These are phyloP conservation scores for Drosophila melanica DNA, from an alignment of 1,140 invertebrate genomes.

Conservation along the genomic window DNA sequence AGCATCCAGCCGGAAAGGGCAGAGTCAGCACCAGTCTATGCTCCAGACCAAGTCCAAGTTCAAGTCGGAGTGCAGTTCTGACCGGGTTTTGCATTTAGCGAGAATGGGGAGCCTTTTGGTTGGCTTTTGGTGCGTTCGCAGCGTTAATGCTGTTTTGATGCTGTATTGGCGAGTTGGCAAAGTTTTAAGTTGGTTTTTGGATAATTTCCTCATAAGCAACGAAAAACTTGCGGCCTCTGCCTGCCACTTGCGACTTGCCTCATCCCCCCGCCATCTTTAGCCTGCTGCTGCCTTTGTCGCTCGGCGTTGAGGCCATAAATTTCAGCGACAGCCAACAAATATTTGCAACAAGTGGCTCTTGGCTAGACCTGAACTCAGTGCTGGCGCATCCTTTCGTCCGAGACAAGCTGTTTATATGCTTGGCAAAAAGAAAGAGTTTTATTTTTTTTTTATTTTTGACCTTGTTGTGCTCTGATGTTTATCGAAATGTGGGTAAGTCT, in stretches of 20 bases:
- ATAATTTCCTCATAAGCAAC: constrained; percentile 61
- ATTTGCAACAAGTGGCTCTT: constrained; percentile 81
- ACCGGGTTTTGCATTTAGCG: neutral
- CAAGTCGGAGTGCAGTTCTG: constrained; percentile 34
- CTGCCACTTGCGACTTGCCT: constrained; percentile 13
- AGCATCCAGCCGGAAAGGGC: neutral
- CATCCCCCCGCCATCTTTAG: constrained; percentile 17
- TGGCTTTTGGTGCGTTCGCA: neutral
- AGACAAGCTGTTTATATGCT: neutral
- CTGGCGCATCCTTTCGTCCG: constrained; percentile 20
- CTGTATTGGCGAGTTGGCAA: constrained; percentile 54
- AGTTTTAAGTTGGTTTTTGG: constrained; percentile 42
- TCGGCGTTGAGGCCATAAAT: constrained; percentile 75
- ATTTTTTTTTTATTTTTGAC: constrained; percentile 30
- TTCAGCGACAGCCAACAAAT: constrained; percentile 82
- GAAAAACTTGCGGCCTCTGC: constrained; percentile 47
- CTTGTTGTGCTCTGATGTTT: constrained; percentile 51
- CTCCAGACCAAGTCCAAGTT: neutral
- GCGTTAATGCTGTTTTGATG: constrained; percentile 79
- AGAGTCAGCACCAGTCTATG: constrained; percentile 1
- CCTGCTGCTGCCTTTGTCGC: constrained; percentile 33
- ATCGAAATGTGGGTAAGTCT: constrained; percentile 41
- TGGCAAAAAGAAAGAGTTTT: constrained; percentile 30
- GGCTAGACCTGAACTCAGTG: constrained; percentile 29
- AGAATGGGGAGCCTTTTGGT: neutral